Evolutionary conservation across 1,140 invertebrate species (phyloP).

Genomic region (Drosophila pandora): DNA sequence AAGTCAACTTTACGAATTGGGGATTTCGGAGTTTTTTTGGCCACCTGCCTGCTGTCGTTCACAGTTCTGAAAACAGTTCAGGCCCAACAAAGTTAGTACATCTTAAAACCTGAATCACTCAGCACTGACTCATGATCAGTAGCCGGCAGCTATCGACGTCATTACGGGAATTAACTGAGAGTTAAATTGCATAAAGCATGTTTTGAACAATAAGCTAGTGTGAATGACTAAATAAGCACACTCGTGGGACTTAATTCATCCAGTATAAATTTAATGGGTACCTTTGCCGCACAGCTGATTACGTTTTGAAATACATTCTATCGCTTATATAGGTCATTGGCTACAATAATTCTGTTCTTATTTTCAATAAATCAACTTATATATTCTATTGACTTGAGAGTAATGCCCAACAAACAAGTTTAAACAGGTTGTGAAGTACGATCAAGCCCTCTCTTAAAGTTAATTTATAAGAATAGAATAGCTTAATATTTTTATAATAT

Average conservation of each 20-base stretch:
- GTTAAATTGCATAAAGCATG: slow-evolving; percentile 8
- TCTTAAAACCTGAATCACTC: slow-evolving; percentile 38
- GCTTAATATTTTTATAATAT: too few relatives aligned
- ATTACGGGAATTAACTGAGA: slow-evolving; percentile 8
- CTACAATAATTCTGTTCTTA: slow-evolving; percentile 5
- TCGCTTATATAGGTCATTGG: neutral
- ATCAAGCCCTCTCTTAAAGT: neutral
- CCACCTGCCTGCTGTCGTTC: slow-evolving; percentile 23
- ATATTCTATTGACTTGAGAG: neutral
- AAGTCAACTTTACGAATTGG: neutral
- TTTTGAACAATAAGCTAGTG: slow-evolving; percentile 3
- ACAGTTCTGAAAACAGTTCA: slow-evolving; percentile 30
- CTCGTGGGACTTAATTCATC: slow-evolving; percentile 14
- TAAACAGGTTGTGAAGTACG: slow-evolving; percentile 11
- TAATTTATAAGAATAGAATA: neutral
- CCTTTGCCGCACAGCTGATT: slow-evolving; percentile 18
- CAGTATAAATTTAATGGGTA: slow-evolving; percentile 16
- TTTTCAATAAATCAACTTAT: slow-evolving; percentile 9
- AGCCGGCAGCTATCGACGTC: slow-evolving; percentile 21
- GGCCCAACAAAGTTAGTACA: slow-evolving; percentile 67
- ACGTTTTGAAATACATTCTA: slow-evolving; percentile 12
- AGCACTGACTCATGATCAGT: slow-evolving; percentile 31
- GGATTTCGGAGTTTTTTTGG: slow-evolving; percentile 37
- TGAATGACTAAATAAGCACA: slow-evolving; percentile 16
- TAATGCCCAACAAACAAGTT: slow-evolving; percentile 4